Conservation (phyloP, 1,140 invertebrate species). For the Saxidomus purpurata region DNA sequence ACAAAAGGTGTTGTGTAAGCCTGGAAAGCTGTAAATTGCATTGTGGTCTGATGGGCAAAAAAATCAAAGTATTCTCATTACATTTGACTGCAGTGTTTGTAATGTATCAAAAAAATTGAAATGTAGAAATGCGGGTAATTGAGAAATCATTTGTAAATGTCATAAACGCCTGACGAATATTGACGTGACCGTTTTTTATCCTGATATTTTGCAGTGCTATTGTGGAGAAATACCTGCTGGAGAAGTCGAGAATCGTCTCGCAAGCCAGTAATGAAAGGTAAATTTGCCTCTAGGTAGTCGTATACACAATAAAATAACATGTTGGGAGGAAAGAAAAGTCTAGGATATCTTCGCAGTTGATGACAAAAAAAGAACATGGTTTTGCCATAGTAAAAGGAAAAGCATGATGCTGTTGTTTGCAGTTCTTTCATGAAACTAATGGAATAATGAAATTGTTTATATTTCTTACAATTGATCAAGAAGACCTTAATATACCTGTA, state of each 20-base stretch:
- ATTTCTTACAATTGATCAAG: no score
- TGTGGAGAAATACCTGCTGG: slow-evolving; percentile 98
- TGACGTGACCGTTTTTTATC: no score
- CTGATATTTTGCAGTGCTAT: slow-evolving; percentile 91
- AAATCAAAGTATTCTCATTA: not conserved
- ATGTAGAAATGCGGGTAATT: not conserved
- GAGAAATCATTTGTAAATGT: not conserved
- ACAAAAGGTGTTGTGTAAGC: not conserved
- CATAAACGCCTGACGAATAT: not conserved
- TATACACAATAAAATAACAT: no score
- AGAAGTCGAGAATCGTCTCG: slow-evolving; percentile 97
- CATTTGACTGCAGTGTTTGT: not conserved
- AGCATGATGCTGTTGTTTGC: no score
- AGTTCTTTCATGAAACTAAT: no score
- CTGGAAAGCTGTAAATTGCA: not conserved
- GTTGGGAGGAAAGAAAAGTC: no score
- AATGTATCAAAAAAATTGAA: not conserved
- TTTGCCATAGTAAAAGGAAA: no score
- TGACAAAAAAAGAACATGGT: no score
- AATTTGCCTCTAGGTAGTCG: no score
- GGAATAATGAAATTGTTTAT: no score
- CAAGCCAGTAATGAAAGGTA: slow-evolving; percentile 96
- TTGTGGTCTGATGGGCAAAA: not conserved
- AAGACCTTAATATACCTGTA: no score
- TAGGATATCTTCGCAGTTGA: no score